phyloP scores from a whole-genome alignment of 1,140 invertebrate genomes.

The Euwallacea similis region DNA sequence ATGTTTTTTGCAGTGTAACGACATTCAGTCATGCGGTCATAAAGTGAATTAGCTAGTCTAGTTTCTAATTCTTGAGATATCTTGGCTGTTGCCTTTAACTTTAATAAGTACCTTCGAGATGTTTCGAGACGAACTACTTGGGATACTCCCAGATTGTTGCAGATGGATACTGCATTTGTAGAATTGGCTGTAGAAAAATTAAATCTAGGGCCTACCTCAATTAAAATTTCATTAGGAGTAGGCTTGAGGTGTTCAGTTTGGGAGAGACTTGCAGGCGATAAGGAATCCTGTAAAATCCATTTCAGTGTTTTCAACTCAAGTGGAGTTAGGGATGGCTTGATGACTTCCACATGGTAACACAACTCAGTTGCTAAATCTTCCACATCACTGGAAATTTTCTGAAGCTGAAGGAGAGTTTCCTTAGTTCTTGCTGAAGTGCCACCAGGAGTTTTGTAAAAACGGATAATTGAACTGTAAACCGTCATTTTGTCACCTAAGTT shows the following conservation, averaged over 20 bases:
- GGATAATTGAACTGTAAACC: constrained; percentile 39
- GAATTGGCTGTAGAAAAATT: constrained; percentile 95
- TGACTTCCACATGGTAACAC: constrained; percentile 77
- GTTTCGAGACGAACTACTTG: constrained; percentile 79
- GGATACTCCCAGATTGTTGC: constrained; percentile 74
- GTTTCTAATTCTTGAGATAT: constrained; percentile 54
- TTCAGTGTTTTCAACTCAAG: constrained; percentile 62
- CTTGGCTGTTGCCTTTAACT: constrained; percentile 52
- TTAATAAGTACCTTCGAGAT: constrained; percentile 77
- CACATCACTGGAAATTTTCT: constrained; percentile 39
- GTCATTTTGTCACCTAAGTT: constrained; percentile 16
- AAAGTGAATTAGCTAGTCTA: constrained; percentile 64
- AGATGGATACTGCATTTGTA: constrained; percentile 94
- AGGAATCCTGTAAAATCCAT: constrained; percentile 72
- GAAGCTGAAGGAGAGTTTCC: constrained; percentile 47
- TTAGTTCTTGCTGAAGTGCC: constrained; percentile 47
- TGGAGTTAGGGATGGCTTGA: constrained; percentile 58
- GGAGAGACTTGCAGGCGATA: constrained; percentile 60
- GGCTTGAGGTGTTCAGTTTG: constrained; percentile 49
- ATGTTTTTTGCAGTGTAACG: constrained; percentile 68
- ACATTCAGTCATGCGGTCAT: constrained; percentile 86
- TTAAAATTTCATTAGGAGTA: constrained; percentile 57
- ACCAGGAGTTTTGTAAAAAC: constrained; percentile 48
- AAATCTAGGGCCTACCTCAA: constrained; percentile 84
- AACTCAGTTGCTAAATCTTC: constrained; percentile 67